Base-by-base conservation (phyloP, 2,113 vertebrate species). In the Microcebus lehilahytsara region DNA sequence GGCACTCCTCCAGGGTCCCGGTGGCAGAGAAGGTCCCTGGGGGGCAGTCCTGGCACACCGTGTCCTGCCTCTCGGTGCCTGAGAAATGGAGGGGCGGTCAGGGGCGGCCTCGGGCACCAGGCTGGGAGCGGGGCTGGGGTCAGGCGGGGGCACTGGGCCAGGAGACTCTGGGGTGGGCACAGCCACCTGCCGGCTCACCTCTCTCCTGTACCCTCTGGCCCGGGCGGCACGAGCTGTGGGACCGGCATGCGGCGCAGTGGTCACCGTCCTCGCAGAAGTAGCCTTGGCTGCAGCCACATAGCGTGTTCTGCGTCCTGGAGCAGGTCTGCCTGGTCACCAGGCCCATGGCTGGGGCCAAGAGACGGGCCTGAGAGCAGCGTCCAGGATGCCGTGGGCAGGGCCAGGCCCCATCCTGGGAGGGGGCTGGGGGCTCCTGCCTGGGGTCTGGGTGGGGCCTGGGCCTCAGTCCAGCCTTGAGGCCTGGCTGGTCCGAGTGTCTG, bases 191-290 rank as follows among this genome's bases (percentile, higher is more conserved):
- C 1, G 0, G 23, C 97, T 97, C 75, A 95, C 97, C 97, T 92
- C 10, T 34, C 32, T 34, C 19, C 60, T 6, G 49, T 2, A 97
- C n/a, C 71, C 83, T 20, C 60, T 69, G 97, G 77, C 97, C 95
- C 0, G 84, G 91, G 10, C 7, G 9, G 90, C 97, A 98, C 77
- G 9, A 1, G 0, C 42, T 12, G 27, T 96, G 74, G 23, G 46
- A 85, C 3, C 12, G 42, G 53, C 97, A 98, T 1, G 77, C 27
- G 0, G 27, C 42, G 1, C 96, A 97, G 72, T 64, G 64, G 17
- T 87, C 95, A 2, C 34, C 58, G 0, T 88, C 75, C 9, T 34
- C 3, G 12, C 98, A 98, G 87, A 97, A 94, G 91, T 92, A 46
- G 14, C 87, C 96, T 0, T 6, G 95, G 34, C 2, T 53, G 11